These are phyloP conservation scores for Eupithecia inturbata DNA, from an alignment of 2,888 invertebrate genomes.

Conservation along the genomic window DNA sequence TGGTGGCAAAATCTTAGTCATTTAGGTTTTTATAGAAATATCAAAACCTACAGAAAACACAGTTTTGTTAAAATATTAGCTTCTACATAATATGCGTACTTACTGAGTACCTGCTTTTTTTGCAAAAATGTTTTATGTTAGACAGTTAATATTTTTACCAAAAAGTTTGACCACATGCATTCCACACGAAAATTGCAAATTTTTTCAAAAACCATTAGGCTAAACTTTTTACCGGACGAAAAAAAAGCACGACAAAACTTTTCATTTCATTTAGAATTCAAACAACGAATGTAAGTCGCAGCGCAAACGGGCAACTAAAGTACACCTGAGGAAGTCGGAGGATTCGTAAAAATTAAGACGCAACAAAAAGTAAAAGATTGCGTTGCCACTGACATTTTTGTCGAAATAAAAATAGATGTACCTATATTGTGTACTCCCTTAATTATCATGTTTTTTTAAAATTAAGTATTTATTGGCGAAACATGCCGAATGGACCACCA, in stretches of 20 bases:
- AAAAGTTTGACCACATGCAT: constrained; percentile 1
- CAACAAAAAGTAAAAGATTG: not conserved
- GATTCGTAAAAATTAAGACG: not conserved
- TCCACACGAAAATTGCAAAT: constrained; percentile 35
- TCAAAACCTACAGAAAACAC: not conserved
- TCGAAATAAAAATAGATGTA: no score
- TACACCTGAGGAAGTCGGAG: not conserved
- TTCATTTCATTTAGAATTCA: constrained; percentile 74
- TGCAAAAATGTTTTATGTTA: no score
- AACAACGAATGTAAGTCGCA: constrained; percentile 69
- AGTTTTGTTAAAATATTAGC: not conserved
- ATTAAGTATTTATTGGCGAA: no score
- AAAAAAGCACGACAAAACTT: constrained; percentile 58
- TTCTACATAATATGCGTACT: not conserved
- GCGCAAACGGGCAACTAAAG: not conserved
- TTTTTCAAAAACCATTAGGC: constrained; percentile 53
- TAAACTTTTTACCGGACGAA: constrained; percentile 54
- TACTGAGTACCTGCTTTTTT: no score
- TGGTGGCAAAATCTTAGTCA: no score
- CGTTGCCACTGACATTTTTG: no score
- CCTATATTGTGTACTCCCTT: no score
- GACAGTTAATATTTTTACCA: not conserved
- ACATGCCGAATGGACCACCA: no score
- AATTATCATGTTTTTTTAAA: no score
- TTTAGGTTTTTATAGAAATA: no score